Percentiles rank a stretch among this genome's conserved stretches.
phyloP scores from a whole-genome alignment of 2,797 vertebrate genomes.

The Sebastes oblongus region DNA sequence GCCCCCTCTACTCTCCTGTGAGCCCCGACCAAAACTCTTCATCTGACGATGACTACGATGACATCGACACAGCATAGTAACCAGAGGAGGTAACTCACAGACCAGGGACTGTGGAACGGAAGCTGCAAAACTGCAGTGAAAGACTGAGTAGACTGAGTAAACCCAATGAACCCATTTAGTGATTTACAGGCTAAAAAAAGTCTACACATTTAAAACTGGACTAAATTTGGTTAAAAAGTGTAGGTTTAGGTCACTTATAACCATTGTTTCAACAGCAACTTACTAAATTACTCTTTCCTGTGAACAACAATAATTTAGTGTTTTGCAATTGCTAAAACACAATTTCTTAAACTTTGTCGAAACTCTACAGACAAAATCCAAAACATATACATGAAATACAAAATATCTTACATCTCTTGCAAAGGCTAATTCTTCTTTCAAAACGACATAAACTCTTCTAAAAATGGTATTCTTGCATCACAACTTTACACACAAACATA shows the following conservation, averaged over 20 bases:
- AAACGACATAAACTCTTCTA: too few relatives aligned
- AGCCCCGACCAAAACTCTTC: constrained; percentile 45
- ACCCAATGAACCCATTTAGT: not conserved
- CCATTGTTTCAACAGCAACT: not conserved
- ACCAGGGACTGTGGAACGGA: not conserved
- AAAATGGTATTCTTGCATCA: too few relatives aligned
- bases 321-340: too few relatives aligned
- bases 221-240: not conserved
- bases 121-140: not conserved
- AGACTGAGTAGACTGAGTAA: not conserved
- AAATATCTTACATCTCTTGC: too few relatives aligned
- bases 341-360: too few relatives aligned
- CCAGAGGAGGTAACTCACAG: not conserved
- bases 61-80: constrained; percentile 25
- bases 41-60: constrained; percentile 68
- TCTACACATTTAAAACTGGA: not conserved
- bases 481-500: too few relatives aligned
- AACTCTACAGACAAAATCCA: too few relatives aligned
- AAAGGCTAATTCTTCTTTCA: too few relatives aligned
- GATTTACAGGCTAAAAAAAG: not conserved
- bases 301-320: not conserved
- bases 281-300: not conserved
- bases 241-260: not conserved
- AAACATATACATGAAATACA: too few relatives aligned
- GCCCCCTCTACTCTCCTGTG: constrained; percentile 65